These are phyloP conservation scores for Artemia sinica DNA, from an alignment of 2,888 invertebrate genomes.

Conservation along the genomic window DNA sequence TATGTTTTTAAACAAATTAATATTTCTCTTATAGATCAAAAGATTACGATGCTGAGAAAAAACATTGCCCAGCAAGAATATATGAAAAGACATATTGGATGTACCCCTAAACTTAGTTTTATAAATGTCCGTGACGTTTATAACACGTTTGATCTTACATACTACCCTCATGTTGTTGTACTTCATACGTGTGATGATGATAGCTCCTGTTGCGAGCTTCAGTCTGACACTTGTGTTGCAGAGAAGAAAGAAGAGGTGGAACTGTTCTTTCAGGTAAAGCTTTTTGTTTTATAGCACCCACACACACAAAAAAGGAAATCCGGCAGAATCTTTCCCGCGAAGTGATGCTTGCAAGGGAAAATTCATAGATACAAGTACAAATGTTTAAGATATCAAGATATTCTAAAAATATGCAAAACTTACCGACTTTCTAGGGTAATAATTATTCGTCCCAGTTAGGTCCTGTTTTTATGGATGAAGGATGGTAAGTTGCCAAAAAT, in stretches of 20 bases:
- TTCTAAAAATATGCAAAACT: no score
- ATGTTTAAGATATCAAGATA: no score
- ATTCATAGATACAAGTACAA: no score
- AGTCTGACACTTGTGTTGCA: not conserved
- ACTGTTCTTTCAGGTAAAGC: not conserved
- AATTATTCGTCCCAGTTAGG: no score
- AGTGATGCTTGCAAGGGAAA: no score
- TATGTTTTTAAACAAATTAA: not conserved
- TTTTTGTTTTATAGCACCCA: no score
- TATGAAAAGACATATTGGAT: not conserved
- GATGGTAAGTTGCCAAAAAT: no score
- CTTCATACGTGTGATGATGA: not conserved
- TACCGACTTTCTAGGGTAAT: no score
- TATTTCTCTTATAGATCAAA: not conserved
- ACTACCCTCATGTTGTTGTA: slow-evolving; percentile 1
- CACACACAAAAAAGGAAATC: no score
- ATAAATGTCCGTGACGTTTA: not conserved
- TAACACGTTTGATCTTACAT: not conserved
- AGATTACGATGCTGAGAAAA: not conserved
- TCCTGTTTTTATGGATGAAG: no score
- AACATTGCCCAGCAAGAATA: slow-evolving; percentile 11
- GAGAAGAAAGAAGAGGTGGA: slow-evolving; percentile 12
- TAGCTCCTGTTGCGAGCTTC: not conserved
- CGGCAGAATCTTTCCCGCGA: no score
- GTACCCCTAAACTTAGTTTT: not conserved